These are phyloP conservation scores for Ceratosolen solmsi DNA, from an alignment of 1,140 invertebrate genomes.

Conservation along the genomic window DNA sequence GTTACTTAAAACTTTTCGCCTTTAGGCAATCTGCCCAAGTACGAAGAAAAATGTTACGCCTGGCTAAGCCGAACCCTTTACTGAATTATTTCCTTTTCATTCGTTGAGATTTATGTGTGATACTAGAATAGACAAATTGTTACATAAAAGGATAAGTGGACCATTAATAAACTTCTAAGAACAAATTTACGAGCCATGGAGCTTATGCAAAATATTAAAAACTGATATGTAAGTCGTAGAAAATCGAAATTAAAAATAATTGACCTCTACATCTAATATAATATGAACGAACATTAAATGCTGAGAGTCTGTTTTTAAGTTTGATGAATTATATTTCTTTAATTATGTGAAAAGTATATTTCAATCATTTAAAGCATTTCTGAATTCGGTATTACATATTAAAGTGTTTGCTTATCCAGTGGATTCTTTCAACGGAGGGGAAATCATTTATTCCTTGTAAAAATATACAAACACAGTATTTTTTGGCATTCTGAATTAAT, in stretches of 20 bases:
- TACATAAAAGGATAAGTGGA: conserved; percentile 38
- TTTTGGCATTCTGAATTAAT: too few relatives aligned
- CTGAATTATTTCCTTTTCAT: conserved; percentile 45
- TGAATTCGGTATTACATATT: too few relatives aligned
- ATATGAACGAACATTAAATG: too few relatives aligned
- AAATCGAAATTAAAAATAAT: not conserved
- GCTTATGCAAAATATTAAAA: conserved; percentile 10
- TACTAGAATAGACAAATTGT: conserved; percentile 24
- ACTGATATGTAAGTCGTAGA: not conserved
- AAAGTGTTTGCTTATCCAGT: too few relatives aligned
- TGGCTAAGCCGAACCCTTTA: conserved; percentile 26
- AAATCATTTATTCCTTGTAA: too few relatives aligned
- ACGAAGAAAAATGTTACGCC: conserved; percentile 39
- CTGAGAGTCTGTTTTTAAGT: too few relatives aligned
- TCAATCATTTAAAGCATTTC: too few relatives aligned
- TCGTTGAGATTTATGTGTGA: conserved; percentile 28
- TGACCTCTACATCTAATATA: not conserved
- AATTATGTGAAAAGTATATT: too few relatives aligned
- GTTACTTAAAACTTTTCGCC: conserved; percentile 45
- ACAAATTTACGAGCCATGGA: not conserved
- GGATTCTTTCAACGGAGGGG: too few relatives aligned
- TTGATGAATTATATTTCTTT: too few relatives aligned
- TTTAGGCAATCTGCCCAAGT: conserved; percentile 33
- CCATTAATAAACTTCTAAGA: conserved; percentile 37
- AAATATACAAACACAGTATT: too few relatives aligned